Evolutionary conservation across 2,888 invertebrate genomes (phyloP), one percentile per base, ranked within the genome.

Genomic region (Caenorhabditis macrosperma): DNA sequence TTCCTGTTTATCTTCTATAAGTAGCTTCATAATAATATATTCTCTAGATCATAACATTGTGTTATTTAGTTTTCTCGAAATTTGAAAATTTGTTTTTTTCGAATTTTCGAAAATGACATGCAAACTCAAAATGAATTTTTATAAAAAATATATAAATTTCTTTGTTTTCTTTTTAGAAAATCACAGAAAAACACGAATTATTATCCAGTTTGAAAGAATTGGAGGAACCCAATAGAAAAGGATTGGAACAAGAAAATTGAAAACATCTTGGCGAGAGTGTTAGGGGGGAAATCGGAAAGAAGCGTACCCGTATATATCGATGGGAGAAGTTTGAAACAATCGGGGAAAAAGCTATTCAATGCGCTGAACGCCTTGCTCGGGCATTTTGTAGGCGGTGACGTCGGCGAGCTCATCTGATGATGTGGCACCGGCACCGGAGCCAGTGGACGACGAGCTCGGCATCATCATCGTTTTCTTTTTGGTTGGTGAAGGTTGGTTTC

Each of bases 371-470:
- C 86, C 86, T 67, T 85, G 82, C 41, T 83, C 86, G 9, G 85
- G 85, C 85, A 86, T 86, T 12, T 77, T 84, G 54, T 85, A 86
- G 10, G 86, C 86, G 41, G 81, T 81, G 9, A 86, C 84, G 28
- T 83, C 82, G 5, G 78, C 74, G 48, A 85, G 60, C 54, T 82
- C 82, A 20, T 83, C 82, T 10, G 72, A 72, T 10, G 72, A 64
- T 50, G 63, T 64, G 30, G 66, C 63, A 22, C 60, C 78, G 1
- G 67, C 63, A 2, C 48, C 60, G 2, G 77, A 57, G 9, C 48
- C 38, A 0, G 38, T 38, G 15, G 79, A 54, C 35, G 79, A 22
- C 17, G 75, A 33, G 9, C 76, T 54, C 26, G 75, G 66, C 30
- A 75, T 48, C 12, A 75, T 38, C 22, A 71, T 46, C 20, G 63